Conservation (phyloP, 2,888 invertebrate genomes). For the Cantharis lateralis region DNA sequence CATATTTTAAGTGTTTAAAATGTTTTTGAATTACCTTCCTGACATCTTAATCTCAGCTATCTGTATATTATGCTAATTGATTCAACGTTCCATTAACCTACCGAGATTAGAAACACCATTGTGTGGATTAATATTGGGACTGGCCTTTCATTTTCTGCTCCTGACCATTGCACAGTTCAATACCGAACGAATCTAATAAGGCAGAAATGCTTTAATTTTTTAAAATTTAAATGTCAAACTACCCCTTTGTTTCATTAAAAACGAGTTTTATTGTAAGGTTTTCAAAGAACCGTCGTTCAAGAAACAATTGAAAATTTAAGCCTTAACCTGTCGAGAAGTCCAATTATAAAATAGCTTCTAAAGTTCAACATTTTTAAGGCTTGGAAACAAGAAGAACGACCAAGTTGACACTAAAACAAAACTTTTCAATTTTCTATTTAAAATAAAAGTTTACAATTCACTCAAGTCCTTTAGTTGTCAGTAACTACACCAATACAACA, state of each 20-base stretch:
- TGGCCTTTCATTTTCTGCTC: no score
- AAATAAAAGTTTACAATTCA: background rate
- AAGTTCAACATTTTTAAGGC: background rate
- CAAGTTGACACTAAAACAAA: background rate
- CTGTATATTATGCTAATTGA: background rate
- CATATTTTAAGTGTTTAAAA: background rate
- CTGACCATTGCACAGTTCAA: no score
- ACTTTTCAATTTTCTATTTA: background rate
- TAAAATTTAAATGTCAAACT: no score
- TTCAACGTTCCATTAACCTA: background rate
- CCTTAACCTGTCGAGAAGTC: background rate
- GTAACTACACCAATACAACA: background rate
- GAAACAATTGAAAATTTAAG: no score
- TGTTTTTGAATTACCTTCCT: background rate
- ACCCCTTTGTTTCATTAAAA: no score
- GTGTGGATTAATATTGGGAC: no score
- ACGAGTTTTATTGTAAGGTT: no score
- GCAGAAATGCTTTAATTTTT: no score
- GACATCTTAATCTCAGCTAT: background rate
- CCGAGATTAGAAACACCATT: no score
- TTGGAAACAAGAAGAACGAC: background rate
- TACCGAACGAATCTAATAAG: no score
- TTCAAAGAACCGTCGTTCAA: no score
- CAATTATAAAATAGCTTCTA: background rate
- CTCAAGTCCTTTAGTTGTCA: background rate